phyloP scores from a whole-genome alignment of 2,113 vertebrate species.

The Diphyllodes magnificus region DNA sequence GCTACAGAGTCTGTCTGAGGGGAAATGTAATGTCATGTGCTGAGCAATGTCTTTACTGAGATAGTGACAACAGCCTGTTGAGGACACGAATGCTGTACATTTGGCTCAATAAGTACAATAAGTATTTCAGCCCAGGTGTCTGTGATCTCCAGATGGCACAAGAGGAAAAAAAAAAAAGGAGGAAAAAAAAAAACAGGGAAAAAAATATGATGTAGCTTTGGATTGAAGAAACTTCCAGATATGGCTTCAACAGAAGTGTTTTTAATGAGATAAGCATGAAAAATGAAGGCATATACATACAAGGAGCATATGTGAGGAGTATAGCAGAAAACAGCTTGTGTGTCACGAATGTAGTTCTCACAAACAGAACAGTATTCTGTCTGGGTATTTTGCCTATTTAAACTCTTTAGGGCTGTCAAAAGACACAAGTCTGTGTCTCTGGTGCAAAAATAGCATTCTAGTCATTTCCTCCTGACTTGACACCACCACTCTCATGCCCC shows the following conservation, averaged over 20 bases:
- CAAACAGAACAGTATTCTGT: neutral
- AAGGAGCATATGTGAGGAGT: neutral
- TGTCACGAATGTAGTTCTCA: neutral
- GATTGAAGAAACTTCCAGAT: neutral
- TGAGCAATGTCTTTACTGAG: neutral
- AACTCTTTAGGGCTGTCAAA: neutral
- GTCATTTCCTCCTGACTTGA: neutral
- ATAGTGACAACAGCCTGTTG: neutral
- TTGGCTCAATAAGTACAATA: neutral
- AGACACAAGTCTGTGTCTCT: neutral
- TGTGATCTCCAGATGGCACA: neutral
- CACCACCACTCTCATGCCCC: neutral
- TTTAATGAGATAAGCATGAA: neutral
- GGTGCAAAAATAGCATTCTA: neutral
- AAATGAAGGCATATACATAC: neutral
- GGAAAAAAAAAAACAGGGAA: rapidly evolving
- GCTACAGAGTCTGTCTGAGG: neutral
- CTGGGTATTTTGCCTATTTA: neutral
- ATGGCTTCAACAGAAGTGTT: neutral
- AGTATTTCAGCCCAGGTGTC: neutral
- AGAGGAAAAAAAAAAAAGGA: rapidly evolving
- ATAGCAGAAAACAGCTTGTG: neutral
- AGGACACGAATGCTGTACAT: neutral
- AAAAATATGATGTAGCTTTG: neutral
- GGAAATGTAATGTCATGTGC: neutral